Base-by-base conservation (phyloP, 2,113 vertebrate species). In the Oncorhynchus kisutch region DNA sequence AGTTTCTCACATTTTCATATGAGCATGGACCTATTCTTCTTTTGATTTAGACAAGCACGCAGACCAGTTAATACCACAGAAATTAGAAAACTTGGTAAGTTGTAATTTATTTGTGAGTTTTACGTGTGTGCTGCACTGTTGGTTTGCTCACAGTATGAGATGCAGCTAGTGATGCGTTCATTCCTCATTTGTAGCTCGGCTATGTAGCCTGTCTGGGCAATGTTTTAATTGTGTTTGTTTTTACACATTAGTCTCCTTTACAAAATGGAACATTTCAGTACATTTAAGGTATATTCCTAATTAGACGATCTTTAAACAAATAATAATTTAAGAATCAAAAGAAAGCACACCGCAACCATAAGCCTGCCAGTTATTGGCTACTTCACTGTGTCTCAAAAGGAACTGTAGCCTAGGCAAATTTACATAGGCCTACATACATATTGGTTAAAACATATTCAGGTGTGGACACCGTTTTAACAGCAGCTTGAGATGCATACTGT, bases 1-100 rank as follows among this genome's bases (percentile, higher is more conserved):
- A 98, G 96, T 97, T 97, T 93, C 82, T 39, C 78, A 87, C 83
- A 88, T 73, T 86, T 59, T 71, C 80, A 25, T 88, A 78, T 84
- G 87, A 85, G 67, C 83, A 89, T 91, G 87, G 92, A 92, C 83
- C 91, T 70, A 84, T 89, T 81, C 27, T 81, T 90, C 89, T 88
- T 86, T 87, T 91, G 92, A 88, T 77, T 77, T 85, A 91, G 72
- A 73, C 78, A 74, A 24, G 81, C 76, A 67, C 71, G 70, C 64
- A 74, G 77, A 69, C 48, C 68, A 31, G 22, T 27, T 49, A 12
- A 65, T 49, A 71, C 66, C 39, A 69, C 70, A 70, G 62, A 20
- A 70, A 67, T 82, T 76, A 79, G 77, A 83, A 76, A 87, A 65
- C 73, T 78, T 71, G 90, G 92, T 94, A 75, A 93, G 92, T 86